Evolutionary conservation across 2,113 vertebrate genomes (phyloP).

Genomic region (Galbula dea): DNA sequence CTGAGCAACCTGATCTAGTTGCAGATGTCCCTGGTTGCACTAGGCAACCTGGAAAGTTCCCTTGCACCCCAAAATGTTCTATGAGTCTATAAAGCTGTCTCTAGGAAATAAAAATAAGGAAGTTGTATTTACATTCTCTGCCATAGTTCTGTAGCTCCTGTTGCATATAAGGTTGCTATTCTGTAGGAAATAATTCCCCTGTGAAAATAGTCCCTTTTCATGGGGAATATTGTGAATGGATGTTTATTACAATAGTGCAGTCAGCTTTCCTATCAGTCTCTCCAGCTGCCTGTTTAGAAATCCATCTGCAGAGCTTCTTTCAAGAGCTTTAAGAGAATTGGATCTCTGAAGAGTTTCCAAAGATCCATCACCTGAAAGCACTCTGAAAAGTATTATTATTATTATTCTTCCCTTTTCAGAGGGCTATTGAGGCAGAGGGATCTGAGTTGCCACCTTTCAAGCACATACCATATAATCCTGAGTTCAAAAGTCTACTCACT

Average conservation of each 20-base stretch:
- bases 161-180: neutral
- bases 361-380: neutral
- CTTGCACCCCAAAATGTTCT: too few species aligned
- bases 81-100: neutral
- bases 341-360: neutral
- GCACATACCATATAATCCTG: neutral
- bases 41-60: too few species aligned
- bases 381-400: neutral
- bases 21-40: too few species aligned
- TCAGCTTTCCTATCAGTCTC: neutral
- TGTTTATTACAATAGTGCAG: neutral
- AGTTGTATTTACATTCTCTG: neutral
- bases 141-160: neutral
- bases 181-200: neutral
- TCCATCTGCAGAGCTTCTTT: neutral
- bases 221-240: neutral
- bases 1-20: too few species aligned
- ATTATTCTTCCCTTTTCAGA: neutral
- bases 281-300: constrained; percentile 19
- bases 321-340: neutral
- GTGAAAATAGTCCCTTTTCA: neutral
- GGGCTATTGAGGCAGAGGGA: neutral
- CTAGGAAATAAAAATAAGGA: neutral
- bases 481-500: neutral
- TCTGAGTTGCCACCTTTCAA: neutral